These are phyloP conservation scores for Eulemur mongoz DNA, from an alignment of 2,797 vertebrate genomes.

Conservation along the genomic window DNA sequence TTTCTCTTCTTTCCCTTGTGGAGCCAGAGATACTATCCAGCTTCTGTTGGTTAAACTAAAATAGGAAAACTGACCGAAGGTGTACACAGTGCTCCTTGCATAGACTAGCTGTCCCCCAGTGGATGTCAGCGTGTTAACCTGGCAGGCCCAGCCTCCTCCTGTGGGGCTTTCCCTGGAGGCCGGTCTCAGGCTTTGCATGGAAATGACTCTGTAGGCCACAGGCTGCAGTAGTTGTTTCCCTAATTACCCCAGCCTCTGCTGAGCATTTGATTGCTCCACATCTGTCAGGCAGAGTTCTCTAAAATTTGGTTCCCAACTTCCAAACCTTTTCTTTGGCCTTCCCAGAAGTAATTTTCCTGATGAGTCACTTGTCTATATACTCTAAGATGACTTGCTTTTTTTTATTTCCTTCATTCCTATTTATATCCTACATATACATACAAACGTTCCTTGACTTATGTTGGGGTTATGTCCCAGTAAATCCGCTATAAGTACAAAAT, in stretches of 20 bases:
- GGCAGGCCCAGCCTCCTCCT: neutral
- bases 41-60: neutral
- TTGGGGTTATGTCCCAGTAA: neutral
- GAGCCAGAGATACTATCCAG: rapidly evolving
- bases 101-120: neutral
- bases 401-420: neutral
- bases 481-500: neutral
- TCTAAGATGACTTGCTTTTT: neutral
- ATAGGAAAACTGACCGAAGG: neutral
- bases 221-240: rapidly evolving
- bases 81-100: rapidly evolving
- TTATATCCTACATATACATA: neutral
- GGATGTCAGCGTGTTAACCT: neutral
- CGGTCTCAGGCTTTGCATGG: rapidly evolving
- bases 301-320: neutral
- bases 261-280: neutral
- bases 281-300: neutral
- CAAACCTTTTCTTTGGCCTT: neutral
- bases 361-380: too few relatives aligned
- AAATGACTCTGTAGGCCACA: neutral
- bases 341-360: neutral
- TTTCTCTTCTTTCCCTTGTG: neutral
- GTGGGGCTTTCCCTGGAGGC: neutral
- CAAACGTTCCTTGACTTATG: neutral
- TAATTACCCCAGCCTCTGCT: neutral